Evolutionary conservation across 2,797 vertebrate species (phyloP), one percentile per base, ranked within the genome.

Genomic region (Mycteria americana): DNA sequence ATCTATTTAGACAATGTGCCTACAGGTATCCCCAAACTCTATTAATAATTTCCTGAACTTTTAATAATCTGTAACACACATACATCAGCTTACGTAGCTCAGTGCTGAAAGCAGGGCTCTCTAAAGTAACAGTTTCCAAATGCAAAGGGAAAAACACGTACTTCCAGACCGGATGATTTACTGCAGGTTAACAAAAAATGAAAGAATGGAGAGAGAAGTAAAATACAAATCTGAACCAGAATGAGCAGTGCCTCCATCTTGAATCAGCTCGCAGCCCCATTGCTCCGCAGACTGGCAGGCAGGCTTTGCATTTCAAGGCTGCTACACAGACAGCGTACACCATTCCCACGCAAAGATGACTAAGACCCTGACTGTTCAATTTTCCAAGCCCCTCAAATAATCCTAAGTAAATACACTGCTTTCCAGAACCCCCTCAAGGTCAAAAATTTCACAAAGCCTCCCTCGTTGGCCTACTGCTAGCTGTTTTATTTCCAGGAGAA

Each of bases 381-480:
- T 89, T 92, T 35, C 68, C 76, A 86, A 92, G 88, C 62, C 92
- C 81, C 92, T 95, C 74, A 33, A 93, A 92, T 70, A 94, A 95
- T 93, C 78, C 89, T 91, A 88, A 89, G 75, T 83, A 91, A 96
- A 96, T 88, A 96, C 24, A 60, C 18, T 51, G 65, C 92, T 94
- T 95, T 94, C 96, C 91, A 96, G 86, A 85, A 88, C 31, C 46
- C 33, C 68, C 85, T 81, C 82, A 91, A 97, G 82, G 85, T 92
- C 89, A 88, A 51, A 85, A 83, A 78, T 85, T 93, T 85, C 74
- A 80, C 91, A 96, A 65, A 94, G 84, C 45, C 69, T 88, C 76
- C 35, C 83, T 95, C 51, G 0, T 21, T 94, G 80, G 86, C 84
- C 67, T 59, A 64, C 72, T 88, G 69, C 82, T 95, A 68, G 27